Base-by-base conservation (phyloP, 2,888 invertebrate genomes). In the Acholoe squamosa region DNA sequence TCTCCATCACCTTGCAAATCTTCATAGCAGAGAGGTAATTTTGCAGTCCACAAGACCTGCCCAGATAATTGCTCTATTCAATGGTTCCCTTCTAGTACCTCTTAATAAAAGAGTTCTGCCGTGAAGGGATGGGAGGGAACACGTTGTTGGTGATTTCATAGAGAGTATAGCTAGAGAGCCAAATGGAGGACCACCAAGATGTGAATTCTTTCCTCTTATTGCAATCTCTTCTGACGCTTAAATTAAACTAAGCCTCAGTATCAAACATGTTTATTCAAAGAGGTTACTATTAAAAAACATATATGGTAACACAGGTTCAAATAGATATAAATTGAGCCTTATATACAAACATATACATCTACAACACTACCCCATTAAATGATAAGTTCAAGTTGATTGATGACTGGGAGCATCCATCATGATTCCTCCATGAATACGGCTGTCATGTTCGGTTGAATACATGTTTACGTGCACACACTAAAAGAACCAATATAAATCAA, bases 1-100 rank as follows among this genome's bases (percentile, higher is more conserved):
- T 71, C 14, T 28, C 71, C 28, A 28, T 71, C 25, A 14, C 71
- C 71, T 25, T 14, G 71, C 28, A 71, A 71, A 71, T 71, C 71
- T 71, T 14, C 19, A 0, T 16, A 22, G 71, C 19, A 28, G 31
- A 71, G 71, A 71, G 71, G 71, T 71, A 71, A 71, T 71, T 71
- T 71, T 61, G 14, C 28, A 25, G 28, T 61, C 22, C 3, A 7
- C n/a, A 0, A n/a, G 71, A 14, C 71, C 71, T 28, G 71, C 71
- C 61, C 61, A 61, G 71, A 71, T 71, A 71, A 71, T 71, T 71
- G 28, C 71, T 28, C 71, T 16, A n/a, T 71, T 71, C 28, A 71
- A 71, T 28, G 71, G 71, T 61, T 43, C 71, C 28, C 71, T 25
- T 71, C 71, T 71, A 71, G 25, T 71, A 19, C 25, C 25, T 61